A percentile compares a stretch with the other conserved stretches of the same genome.
Conservation (phyloP, 1,140 invertebrate species). For the Diabrotica undecimpunctata region DNA sequence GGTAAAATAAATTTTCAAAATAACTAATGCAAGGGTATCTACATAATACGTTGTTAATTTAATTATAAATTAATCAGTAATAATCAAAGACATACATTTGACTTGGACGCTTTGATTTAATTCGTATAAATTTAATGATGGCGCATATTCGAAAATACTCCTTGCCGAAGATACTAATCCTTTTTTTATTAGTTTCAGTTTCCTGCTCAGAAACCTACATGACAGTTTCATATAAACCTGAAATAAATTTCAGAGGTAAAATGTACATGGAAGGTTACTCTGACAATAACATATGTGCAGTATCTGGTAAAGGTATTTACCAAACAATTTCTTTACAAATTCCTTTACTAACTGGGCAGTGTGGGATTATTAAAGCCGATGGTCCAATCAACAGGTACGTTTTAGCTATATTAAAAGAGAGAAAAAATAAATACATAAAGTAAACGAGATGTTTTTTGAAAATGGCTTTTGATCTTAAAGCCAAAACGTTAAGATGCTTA, state of each 20-base stretch:
- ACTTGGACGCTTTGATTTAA: too few species aligned
- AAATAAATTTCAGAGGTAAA: slow-evolving; percentile 55
- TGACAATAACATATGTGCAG: slow-evolving; percentile 51
- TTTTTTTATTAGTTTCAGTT: slow-evolving; percentile 53
- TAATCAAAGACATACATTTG: too few species aligned
- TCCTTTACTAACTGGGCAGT: slow-evolving; percentile 31
- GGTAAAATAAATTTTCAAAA: too few species aligned
- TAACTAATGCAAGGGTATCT: too few species aligned
- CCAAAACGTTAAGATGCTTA: too few species aligned
- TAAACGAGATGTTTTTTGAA: too few species aligned
- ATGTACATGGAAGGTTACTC: slow-evolving; percentile 61
- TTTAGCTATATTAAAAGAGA: neutral
- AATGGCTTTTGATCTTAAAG: too few species aligned
- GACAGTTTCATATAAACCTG: slow-evolving; percentile 55
- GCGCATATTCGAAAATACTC: too few species aligned
- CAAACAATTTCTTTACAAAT: slow-evolving; percentile 31
- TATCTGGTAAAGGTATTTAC: slow-evolving; percentile 33
- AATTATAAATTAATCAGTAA: too few species aligned
- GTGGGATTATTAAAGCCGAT: slow-evolving; percentile 39
- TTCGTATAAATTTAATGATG: too few species aligned
- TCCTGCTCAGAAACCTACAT: slow-evolving; percentile 54
- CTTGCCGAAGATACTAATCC: neutral
- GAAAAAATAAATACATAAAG: neutral
- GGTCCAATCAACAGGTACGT: slow-evolving; percentile 28
- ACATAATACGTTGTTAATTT: too few species aligned